Evolutionary conservation across 1,140 invertebrate genomes (phyloP).

Genomic region (Theocolax elegans): DNA sequence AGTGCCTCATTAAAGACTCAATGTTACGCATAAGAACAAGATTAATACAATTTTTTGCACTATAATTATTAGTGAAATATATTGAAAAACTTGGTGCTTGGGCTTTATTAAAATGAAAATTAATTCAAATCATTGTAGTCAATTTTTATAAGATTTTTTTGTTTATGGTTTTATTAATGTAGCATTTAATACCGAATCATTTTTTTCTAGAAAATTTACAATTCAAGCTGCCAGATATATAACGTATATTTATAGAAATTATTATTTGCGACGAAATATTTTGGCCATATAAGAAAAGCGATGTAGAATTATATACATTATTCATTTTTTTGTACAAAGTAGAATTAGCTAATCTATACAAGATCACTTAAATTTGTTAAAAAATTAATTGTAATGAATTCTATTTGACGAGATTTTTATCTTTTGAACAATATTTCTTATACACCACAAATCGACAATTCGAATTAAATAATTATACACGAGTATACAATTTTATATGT

Average conservation of each 20-base stretch:
- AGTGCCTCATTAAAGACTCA: neutral
- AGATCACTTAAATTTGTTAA: neutral
- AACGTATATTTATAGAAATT: conserved; percentile 28
- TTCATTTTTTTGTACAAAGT: conserved; percentile 20
- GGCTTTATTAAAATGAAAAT: conserved; percentile 22
- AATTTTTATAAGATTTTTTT: neutral
- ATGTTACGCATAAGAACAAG: neutral
- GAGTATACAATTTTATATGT: too few species aligned
- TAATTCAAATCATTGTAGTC: neutral
- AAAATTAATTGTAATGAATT: too few species aligned
- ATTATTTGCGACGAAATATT: conserved; percentile 9
- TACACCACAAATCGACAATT: too few species aligned
- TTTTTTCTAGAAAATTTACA: neutral
- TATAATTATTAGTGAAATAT: neutral
- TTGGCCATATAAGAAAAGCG: conserved; percentile 17
- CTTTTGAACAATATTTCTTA: too few species aligned
- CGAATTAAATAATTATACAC: too few species aligned
- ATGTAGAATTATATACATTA: conserved; percentile 12
- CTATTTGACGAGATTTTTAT: too few species aligned
- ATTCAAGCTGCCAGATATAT: conserved; percentile 21
- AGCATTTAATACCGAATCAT: too few species aligned
- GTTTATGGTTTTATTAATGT: neutral
- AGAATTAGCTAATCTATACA: neutral
- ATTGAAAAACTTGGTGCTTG: conserved; percentile 22
- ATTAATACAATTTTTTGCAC: neutral